Percentiles rank a stretch among this genome's conserved stretches.
phyloP scores from a whole-genome alignment of 2,888 invertebrate genomes.

The Atrina japonica region DNA sequence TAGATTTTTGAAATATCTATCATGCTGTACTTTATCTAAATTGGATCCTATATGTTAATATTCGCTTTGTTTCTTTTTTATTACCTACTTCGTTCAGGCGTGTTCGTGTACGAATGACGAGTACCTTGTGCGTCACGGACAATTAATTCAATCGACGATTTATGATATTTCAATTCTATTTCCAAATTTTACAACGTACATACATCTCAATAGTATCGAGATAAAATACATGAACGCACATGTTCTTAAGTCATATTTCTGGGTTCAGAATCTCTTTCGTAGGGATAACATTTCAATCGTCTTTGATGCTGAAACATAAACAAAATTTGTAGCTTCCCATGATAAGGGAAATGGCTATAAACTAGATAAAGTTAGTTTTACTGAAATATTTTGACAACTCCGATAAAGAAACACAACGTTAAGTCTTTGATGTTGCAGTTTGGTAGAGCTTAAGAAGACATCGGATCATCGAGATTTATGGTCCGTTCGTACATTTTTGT shows the following conservation, averaged over 20 bases:
- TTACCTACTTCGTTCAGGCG: no score
- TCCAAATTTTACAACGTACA: constrained; percentile 20
- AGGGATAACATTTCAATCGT: constrained; percentile 32
- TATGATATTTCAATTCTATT: constrained; percentile 32
- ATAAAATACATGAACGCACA: constrained; percentile 22
- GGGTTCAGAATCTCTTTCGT: constrained; percentile 16
- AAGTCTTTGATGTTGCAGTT: constrained; percentile 32
- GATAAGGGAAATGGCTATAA: constrained; percentile 38
- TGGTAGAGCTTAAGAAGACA: constrained; percentile 3
- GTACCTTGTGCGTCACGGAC: not conserved
- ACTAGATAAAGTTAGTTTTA: constrained; percentile 33
- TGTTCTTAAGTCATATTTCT: constrained; percentile 29
- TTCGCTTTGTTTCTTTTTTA: no score
- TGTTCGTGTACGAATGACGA: no score
- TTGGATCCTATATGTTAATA: no score
- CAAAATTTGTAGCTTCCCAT: constrained; percentile 38
- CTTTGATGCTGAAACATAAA: constrained; percentile 40
- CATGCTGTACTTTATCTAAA: no score
- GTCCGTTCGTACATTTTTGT: constrained; percentile 4
- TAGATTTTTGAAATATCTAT: no score
- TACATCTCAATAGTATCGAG: constrained; percentile 20
- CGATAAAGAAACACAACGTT: constrained; percentile 34
- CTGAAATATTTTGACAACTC: constrained; percentile 39
- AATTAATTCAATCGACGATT: constrained; percentile 13
- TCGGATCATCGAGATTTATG: constrained; percentile 27